A percentile compares a stretch with the other conserved stretches of the same genome.
phyloP scores from a whole-genome alignment of 2,797 vertebrate species.

The Alcedo quadribrachys region DNA sequence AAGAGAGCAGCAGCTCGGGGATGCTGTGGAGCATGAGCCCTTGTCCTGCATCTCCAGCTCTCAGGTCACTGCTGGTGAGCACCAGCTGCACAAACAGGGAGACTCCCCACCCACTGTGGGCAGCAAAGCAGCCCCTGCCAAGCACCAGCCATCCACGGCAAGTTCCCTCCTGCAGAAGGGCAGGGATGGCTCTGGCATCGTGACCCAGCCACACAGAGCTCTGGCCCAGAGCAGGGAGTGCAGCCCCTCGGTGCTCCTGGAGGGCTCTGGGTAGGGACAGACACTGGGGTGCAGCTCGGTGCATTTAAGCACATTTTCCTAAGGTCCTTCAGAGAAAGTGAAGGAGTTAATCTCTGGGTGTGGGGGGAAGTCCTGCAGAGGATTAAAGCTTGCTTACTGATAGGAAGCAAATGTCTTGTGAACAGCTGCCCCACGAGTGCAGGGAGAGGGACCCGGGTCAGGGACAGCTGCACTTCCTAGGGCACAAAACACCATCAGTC shows the following conservation, averaged over 20 bases:
- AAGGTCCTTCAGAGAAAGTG: not conserved
- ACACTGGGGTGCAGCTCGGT: rapidly evolving
- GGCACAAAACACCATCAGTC: not conserved
- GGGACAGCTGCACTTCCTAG: not conserved
- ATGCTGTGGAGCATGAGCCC: rapidly evolving
- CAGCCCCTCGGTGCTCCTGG: rapidly evolving
- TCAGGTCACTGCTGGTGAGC: not conserved
- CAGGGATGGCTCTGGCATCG: not conserved
- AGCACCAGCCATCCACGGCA: not conserved
- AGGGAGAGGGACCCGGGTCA: not conserved
- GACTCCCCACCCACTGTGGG: rapidly evolving
- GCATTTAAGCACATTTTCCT: rapidly evolving
- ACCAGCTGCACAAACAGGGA: rapidly evolving
- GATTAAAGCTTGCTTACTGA: conserved; percentile 25
- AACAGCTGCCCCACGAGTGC: not conserved
- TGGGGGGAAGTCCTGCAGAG: not conserved
- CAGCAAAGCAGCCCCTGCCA: not conserved
- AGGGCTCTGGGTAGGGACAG: not conserved
- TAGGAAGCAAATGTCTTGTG: not conserved
- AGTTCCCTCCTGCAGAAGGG: not conserved
- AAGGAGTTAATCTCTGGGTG: not conserved
- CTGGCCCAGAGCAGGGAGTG: not conserved
- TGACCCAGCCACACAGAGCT: not conserved
- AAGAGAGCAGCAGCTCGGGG: conserved; percentile 4
- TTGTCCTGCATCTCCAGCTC: not conserved